Evolutionary conservation across 2,797 vertebrate species (phyloP), one percentile per base, ranked within the genome.

Genomic region (Orestias chungarensis): DNA sequence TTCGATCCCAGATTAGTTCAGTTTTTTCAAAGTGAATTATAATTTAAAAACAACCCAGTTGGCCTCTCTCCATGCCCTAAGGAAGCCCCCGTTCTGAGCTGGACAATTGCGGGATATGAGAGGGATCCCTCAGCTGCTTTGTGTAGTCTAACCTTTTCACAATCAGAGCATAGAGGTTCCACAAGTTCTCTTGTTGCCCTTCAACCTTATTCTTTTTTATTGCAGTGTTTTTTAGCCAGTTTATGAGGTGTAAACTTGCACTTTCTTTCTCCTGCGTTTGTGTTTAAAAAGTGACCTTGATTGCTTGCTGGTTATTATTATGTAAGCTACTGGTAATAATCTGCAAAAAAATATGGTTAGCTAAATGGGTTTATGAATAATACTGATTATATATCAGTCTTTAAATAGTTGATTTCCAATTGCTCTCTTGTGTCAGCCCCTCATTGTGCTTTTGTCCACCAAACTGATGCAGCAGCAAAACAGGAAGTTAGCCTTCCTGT

Each of bases 401-500:
- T 59, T 43, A 49, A 42, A 33, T 67, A 64, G 27, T 66, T 23
- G 29, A 15, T 35, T 35, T 59, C 18, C 5, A 44, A 66, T 57
- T 20, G 43, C 66, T 62, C 68, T 47, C 64, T 11, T 72, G 43
- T 83, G 87, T 89, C 85, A 78, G 43, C 81, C 75, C 78, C 42
- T 62, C n/a, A 6, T 76, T 71, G 65, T 74, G 81, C 52, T 75
- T 90, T 86, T 91, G 86, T 92, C 78, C 71, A 80, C 64, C 65
- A 82, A 86, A 86, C 81, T 84, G 83, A 87, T 64, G 84, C 75
- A 68, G 75, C 77, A 82, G 78, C 93, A 95, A 91, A 95, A 94
- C 94, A 95, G 94, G 94, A 95, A 93, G 82, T 79, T 74, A 72
- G 68, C 77, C 82, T 94, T 94, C 92, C 94, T 92, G 90, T 84